Percentiles rank a stretch among this genome's conserved stretches.
These are phyloP conservation scores for Thalassoma bifasciatum DNA, from an alignment of 2,113 vertebrate species.

Conservation along the genomic window DNA sequence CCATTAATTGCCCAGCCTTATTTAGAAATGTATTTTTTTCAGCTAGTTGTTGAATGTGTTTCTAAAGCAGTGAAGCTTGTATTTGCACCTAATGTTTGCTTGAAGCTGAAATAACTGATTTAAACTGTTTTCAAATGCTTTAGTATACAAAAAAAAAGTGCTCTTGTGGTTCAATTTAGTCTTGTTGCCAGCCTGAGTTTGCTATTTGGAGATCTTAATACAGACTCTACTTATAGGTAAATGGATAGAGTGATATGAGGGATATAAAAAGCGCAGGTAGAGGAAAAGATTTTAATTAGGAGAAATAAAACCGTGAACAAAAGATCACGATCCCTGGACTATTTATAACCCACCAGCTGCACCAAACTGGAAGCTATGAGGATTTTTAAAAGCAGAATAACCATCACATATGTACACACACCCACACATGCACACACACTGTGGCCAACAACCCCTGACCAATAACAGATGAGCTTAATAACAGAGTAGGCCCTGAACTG, in stretches of 20 bases:
- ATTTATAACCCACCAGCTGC: background rate
- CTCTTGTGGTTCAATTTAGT: background rate
- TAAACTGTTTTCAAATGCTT: background rate
- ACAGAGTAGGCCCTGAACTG: constrained; percentile 52
- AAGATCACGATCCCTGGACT: background rate
- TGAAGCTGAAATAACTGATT: background rate
- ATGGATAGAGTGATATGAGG: background rate
- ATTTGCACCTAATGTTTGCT: background rate
- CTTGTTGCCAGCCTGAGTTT: background rate
- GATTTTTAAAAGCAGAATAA: constrained; percentile 5
- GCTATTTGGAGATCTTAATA: background rate
- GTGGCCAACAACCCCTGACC: constrained; percentile 15
- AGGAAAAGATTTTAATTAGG: background rate
- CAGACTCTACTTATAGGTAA: constrained; percentile 11
- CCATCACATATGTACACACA: constrained; percentile 2
- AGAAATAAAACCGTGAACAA: background rate
- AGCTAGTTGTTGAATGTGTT: no score
- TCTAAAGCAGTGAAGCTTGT: no score
- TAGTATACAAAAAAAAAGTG: constrained; percentile 1
- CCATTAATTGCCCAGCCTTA: no score
- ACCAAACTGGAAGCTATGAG: background rate
- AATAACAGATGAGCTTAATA: constrained; percentile 59
- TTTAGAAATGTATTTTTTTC: no score
- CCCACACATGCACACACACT: background rate
- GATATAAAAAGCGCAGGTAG: background rate